Evolutionary conservation across 2,888 invertebrate genomes (phyloP).

Genomic region (Leptinotarsa tumamoca): DNA sequence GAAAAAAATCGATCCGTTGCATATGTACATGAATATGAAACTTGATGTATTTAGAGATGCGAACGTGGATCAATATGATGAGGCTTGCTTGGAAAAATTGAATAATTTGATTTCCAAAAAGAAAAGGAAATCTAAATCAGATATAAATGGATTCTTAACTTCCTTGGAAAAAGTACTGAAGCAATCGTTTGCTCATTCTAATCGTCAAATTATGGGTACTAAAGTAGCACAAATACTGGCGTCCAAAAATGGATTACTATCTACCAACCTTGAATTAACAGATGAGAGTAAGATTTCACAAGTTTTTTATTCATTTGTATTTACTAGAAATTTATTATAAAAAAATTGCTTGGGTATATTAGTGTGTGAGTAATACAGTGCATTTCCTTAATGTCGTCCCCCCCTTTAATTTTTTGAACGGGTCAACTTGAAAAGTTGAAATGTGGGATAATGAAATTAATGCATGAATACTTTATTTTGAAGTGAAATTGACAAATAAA

Average conservation of each 20-base stretch:
- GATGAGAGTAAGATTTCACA: slow-evolving; percentile 27
- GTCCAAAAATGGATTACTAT: slow-evolving; percentile 38
- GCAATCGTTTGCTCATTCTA: slow-evolving; percentile 27
- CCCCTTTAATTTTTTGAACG: too few relatives aligned
- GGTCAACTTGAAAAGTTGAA: too few relatives aligned
- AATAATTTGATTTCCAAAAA: slow-evolving; percentile 36
- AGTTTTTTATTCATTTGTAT: slow-evolving; percentile 27
- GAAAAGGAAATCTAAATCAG: slow-evolving; percentile 29
- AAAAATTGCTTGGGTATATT: slow-evolving; percentile 33
- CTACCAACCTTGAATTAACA: slow-evolving; percentile 29
- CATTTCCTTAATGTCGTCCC: too few relatives aligned
- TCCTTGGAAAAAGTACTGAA: slow-evolving; percentile 39
- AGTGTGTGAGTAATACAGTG: not conserved
- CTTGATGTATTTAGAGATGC: slow-evolving; percentile 52
- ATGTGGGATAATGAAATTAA: too few relatives aligned
- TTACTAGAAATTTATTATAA: too few relatives aligned
- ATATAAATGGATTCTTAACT: slow-evolving; percentile 27
- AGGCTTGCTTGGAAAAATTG: slow-evolving; percentile 45
- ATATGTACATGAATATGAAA: slow-evolving; percentile 37
- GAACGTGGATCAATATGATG: slow-evolving; percentile 53
- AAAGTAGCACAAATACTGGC: slow-evolving; percentile 45
- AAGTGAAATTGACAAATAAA: too few relatives aligned
- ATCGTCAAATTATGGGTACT: slow-evolving; percentile 34
- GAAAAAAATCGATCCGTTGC: slow-evolving; percentile 33
- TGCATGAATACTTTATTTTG: too few relatives aligned